Evolutionary conservation across 1,140 invertebrate genomes (phyloP).

Genomic region (Brevipalpus yothersi): DNA sequence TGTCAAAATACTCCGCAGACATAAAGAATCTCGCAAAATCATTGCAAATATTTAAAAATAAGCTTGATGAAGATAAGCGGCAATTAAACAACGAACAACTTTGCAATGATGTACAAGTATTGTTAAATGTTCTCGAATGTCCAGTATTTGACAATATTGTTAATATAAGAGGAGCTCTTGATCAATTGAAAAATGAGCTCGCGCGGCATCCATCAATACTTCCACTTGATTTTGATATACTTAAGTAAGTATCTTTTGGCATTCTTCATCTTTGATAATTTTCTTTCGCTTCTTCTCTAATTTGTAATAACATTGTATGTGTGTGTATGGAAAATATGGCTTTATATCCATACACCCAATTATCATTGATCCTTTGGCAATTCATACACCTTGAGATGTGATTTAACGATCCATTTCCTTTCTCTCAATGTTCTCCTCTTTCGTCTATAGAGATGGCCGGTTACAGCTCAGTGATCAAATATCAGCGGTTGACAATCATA

Average conservation of each 20-base stretch:
- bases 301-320: too few species aligned
- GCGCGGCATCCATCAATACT: conserved; percentile 55
- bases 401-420: background rate
- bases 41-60: background rate
- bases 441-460: conserved; percentile 42
- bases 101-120: conserved; percentile 50
- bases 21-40: background rate
- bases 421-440: conserved; percentile 8
- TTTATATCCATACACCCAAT: background rate
- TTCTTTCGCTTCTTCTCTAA: conserved; percentile 21
- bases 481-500: conserved; percentile 61
- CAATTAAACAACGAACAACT: background rate
- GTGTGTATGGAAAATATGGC: background rate
- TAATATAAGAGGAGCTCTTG: conserved; percentile 31
- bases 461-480: conserved; percentile 62
- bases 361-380: background rate
- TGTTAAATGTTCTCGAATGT: conserved; percentile 66
- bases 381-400: background rate
- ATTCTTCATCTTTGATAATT: conserved; percentile 33
- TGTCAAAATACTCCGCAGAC: background rate
- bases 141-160: conserved; percentile 73
- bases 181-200: conserved; percentile 17
- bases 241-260: background rate
- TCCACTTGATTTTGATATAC: conserved; percentile 68
- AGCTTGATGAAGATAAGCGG: background rate